Evolutionary conservation across 2,888 invertebrate species (phyloP).

Genomic region (Tanypteryx hageni): DNA sequence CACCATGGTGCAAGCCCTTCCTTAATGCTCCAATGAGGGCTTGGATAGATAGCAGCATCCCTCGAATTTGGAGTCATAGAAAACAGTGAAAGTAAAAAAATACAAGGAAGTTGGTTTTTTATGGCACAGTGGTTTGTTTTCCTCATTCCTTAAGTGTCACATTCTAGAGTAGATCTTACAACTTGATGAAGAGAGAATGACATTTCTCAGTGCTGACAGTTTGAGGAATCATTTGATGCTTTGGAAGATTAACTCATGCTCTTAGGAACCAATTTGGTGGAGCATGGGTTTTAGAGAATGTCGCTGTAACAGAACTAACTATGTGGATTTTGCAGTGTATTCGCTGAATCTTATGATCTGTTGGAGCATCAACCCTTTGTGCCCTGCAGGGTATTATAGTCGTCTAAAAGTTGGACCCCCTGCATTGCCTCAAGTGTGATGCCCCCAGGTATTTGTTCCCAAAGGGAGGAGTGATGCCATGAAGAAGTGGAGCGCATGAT

Average conservation of each 20-base stretch:
- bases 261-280: background rate
- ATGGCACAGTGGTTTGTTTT: constrained; percentile 11
- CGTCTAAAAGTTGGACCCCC: constrained; percentile 46
- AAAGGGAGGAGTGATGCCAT: constrained; percentile 54
- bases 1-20: background rate
- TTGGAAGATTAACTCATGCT: background rate
- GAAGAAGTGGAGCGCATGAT: constrained; percentile 52
- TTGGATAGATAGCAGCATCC: background rate
- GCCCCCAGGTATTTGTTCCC: background rate
- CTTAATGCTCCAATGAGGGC: background rate
- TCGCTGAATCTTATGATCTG: constrained; percentile 34
- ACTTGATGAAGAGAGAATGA: background rate
- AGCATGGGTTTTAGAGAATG: background rate
- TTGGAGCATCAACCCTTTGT: constrained; percentile 40
- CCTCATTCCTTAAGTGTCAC: constrained; percentile 19
- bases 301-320: background rate
- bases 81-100: constrained; percentile 4
- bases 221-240: background rate
- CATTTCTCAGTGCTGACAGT: background rate
- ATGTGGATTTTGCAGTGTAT: background rate
- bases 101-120: background rate
- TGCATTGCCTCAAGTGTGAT: constrained; percentile 57
- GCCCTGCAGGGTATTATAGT: constrained; percentile 58
- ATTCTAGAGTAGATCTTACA: background rate
- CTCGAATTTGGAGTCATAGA: background rate